Conservation (phyloP, 2,113 vertebrate species). For the Taxidea taxus region DNA sequence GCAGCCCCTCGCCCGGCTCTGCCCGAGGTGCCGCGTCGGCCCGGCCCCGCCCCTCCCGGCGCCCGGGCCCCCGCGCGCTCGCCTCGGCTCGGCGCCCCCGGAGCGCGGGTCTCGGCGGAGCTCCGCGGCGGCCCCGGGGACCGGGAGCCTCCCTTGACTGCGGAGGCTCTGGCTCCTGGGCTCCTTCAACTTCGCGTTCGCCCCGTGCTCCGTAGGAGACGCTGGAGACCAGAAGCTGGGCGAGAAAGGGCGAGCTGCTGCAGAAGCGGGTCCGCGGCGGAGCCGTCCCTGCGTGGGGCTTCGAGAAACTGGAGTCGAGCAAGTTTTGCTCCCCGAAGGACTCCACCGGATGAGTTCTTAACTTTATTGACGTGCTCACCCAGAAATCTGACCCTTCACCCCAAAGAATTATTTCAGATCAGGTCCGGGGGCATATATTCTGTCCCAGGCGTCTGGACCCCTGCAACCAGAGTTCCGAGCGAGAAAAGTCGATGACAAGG, state of each 20-base stretch:
- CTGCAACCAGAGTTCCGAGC: background rate
- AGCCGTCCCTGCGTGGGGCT: background rate
- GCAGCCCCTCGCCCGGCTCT: conserved; percentile 57
- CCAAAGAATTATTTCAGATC: background rate
- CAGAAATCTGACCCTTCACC: background rate
- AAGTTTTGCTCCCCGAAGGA: background rate
- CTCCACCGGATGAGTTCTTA: background rate
- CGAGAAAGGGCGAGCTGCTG: background rate
- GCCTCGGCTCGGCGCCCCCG: fast-evolving
- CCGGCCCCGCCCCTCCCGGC: background rate
- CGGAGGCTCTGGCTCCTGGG: background rate
- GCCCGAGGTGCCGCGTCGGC: conserved; percentile 59
- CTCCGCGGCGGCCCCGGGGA: background rate
- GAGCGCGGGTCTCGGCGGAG: fast-evolving
- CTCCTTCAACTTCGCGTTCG: background rate
- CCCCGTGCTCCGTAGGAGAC: background rate
- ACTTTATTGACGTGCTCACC: background rate
- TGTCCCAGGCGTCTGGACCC: background rate
- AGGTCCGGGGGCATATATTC: background rate
- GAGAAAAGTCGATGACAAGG: background rate
- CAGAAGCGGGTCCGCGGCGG: background rate
- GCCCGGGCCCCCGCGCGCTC: background rate
- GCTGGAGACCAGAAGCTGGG: background rate
- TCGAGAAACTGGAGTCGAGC: background rate
- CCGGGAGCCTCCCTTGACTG: background rate